phyloP scores from a whole-genome alignment of 1,140 invertebrate genomes.

The Trichoplusia ni region DNA sequence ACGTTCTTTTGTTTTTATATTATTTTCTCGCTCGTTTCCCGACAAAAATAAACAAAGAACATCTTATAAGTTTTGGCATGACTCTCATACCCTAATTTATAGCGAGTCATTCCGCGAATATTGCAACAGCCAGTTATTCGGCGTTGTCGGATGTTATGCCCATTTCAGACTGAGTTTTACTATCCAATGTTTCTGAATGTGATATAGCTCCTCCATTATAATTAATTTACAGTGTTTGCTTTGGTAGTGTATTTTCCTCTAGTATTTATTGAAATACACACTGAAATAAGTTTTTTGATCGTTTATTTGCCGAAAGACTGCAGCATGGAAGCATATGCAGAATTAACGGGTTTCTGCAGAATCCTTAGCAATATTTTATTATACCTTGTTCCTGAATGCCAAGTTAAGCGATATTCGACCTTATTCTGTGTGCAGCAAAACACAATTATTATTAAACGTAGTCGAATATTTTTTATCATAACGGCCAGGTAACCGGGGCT shows the following conservation, averaged over 20 bases:
- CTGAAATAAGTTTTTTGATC: too few species aligned
- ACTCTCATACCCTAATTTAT: slow-evolving; percentile 27
- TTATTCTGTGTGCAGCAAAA: not conserved
- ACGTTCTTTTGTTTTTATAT: slow-evolving; percentile 5
- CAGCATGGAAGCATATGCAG: too few species aligned
- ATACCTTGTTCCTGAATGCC: too few species aligned
- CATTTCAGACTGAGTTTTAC: not conserved
- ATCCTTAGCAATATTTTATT: too few species aligned
- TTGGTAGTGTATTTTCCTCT: too few species aligned
- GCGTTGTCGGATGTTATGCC: not conserved
- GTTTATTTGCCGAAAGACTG: too few species aligned
- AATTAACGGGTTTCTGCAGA: too few species aligned
- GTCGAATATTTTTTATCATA: slow-evolving; percentile 2
- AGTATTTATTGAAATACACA: too few species aligned
- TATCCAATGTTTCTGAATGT: not conserved
- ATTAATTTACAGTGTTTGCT: too few species aligned
- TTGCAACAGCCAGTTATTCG: slow-evolving; percentile 8
- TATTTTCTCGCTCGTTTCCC: slow-evolving; percentile 6
- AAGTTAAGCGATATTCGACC: too few species aligned
- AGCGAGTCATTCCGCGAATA: slow-evolving; percentile 4
- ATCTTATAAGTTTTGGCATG: slow-evolving; percentile 25
- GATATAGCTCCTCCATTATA: too few species aligned
- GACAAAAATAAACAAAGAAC: slow-evolving; percentile 8
- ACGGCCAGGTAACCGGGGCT: not conserved
- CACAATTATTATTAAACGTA: not conserved